Conservation (phyloP, 2,797 vertebrate species). For the Sebastes alutus region DNA sequence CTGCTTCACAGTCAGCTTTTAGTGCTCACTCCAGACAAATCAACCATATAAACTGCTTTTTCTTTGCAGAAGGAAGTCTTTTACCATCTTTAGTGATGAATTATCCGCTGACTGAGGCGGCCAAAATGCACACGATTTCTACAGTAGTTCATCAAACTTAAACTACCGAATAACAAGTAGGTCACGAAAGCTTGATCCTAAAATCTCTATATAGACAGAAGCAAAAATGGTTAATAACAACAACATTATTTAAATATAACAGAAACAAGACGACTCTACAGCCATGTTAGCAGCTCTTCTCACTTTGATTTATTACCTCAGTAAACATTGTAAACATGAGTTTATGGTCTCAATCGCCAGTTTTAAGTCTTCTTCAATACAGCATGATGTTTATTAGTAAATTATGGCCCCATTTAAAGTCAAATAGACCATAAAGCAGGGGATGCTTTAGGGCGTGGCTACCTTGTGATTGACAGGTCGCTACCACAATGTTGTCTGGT, state of each 20-base stretch:
- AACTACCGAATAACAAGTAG: not conserved
- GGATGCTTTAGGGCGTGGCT: no score
- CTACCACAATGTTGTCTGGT: fast-evolving
- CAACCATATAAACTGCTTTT: constrained; percentile 22
- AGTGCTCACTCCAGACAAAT: constrained; percentile 28
- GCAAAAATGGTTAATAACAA: not conserved
- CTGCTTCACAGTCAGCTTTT: constrained; percentile 19
- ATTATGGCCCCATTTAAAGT: no score
- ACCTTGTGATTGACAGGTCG: no score
- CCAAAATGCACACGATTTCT: not conserved
- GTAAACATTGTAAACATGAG: no score
- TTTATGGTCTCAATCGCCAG: no score
- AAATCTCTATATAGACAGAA: not conserved
- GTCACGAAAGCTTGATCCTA: not conserved
- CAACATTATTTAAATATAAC: not conserved
- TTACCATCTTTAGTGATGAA: not conserved
- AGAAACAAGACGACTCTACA: not conserved
- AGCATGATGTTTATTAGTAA: no score
- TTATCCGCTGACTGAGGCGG: not conserved
- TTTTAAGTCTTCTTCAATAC: no score
- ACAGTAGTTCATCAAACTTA: not conserved
- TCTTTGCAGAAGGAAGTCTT: not conserved
- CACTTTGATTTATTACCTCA: no score
- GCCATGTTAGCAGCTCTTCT: not conserved
- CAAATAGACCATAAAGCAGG: no score